phyloP scores from a whole-genome alignment of 2,888 invertebrate genomes.

The Drosophila pullipes region DNA sequence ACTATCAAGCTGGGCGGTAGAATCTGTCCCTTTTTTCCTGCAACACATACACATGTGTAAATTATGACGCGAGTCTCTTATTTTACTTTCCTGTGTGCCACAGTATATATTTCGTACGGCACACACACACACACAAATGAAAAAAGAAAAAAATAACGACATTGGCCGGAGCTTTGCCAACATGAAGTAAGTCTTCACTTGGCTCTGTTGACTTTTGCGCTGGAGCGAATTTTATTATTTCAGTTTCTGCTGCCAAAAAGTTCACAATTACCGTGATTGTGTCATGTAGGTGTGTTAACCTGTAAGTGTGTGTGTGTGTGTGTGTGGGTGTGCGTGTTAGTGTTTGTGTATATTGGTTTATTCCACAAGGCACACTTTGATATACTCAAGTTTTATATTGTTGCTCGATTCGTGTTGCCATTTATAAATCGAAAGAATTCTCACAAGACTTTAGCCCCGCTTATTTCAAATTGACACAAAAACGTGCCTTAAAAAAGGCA shows the following conservation, averaged over 20 bases:
- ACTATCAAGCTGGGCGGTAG: conserved; percentile 9
- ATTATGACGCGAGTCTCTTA: conserved; percentile 69
- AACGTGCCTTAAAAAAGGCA: neutral
- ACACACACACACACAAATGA: conserved; percentile 16
- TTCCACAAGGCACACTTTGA: conserved; percentile 61
- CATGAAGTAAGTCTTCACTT: conserved; percentile 69
- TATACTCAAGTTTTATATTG: conserved; percentile 50
- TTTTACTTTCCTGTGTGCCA: conserved; percentile 59
- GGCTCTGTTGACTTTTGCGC: conserved; percentile 59
- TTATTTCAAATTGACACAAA: conserved; percentile 19
- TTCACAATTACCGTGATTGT: conserved; percentile 70
- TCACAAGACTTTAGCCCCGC: conserved; percentile 22
- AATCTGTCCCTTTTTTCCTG: conserved; percentile 11
- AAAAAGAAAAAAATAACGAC: conserved; percentile 8
- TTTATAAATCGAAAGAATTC: conserved; percentile 59
- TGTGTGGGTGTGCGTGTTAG: conserved; percentile 9
- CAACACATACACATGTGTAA: conserved; percentile 55
- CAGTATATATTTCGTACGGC: conserved; percentile 55
- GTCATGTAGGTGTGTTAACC: conserved; percentile 31
- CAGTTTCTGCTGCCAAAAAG: conserved; percentile 58
- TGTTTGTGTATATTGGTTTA: conserved; percentile 22
- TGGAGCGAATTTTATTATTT: conserved; percentile 32
- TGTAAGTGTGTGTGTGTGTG: conserved; percentile 9
- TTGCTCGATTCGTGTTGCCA: conserved; percentile 31
- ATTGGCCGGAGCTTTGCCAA: conserved; percentile 64